Base-by-base conservation (phyloP, 2,888 invertebrate species). In the Phanerotoma sp. region DNA sequence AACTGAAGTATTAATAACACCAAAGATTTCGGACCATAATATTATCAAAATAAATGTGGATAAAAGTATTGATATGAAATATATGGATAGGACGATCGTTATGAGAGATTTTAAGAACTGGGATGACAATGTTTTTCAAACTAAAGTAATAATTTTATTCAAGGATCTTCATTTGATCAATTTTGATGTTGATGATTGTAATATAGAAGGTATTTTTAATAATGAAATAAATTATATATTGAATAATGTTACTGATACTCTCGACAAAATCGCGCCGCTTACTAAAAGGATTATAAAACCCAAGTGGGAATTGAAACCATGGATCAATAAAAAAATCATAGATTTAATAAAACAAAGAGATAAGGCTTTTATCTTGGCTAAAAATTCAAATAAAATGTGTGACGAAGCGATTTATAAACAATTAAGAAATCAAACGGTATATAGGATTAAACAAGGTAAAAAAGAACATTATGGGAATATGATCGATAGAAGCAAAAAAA, bases 231-330 rank as follows among this genome's bases (percentile, higher is more conserved):
- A 33, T 3, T 21, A 13, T 44, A n/a, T n/a, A n/a, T n/a, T n/a
- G n/a, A 10, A 5, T n/a, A 44, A n/a, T 11, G 42, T 57, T 11
- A 7, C 25, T 32, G 25, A 51, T 22, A 38, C 49, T 3, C 37
- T 58, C 9, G 45, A 58, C 35, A 48, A 58, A 35, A n/a, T 46
- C 10, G 49, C 51, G 28, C 58, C 55, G 20, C 9, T 16, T 22
- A 20, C 22, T 6, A 47, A 28, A 13, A 58, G 52, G 30, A 21
- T 49, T 7, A 45, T 45, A 20, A 13, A 16, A n/a, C 13, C 9
- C 4, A 55, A 52, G 21, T 58, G 52, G 55, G 20, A 25, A 2
- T 20, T 49, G 32, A 49, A 51, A 41, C 58, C 54, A n/a, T 58
- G 58, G 55, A 55, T 58, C 15, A 44, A 50, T 5, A 50, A 52